phyloP scores from a whole-genome alignment of 2,888 invertebrate species.

The Hemithea aestivaria region DNA sequence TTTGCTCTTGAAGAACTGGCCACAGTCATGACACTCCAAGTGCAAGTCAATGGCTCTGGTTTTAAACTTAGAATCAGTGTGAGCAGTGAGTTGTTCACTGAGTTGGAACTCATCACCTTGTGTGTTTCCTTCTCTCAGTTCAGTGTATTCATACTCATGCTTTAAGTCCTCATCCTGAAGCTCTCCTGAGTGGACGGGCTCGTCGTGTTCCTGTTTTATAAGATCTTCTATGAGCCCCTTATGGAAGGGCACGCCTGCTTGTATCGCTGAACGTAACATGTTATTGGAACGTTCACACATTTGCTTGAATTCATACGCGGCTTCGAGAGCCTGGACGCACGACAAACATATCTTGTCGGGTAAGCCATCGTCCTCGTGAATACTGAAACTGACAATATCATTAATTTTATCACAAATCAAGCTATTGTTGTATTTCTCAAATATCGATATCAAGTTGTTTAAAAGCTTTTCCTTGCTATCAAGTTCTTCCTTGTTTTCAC shows the following conservation, averaged over 20 bases:
- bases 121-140: too few relatives aligned
- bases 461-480: not conserved
- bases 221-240: too few relatives aligned
- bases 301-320: conserved; percentile 51
- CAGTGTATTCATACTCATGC: too few relatives aligned
- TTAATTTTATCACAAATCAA: conserved; percentile 51
- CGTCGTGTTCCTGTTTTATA: too few relatives aligned
- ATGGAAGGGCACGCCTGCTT: not conserved
- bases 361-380: conserved; percentile 50
- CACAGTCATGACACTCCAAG: conserved; percentile 48
- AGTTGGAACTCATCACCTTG: too few relatives aligned
- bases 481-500: not conserved
- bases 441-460: conserved; percentile 46
- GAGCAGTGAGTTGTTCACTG: too few relatives aligned
- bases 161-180: too few relatives aligned
- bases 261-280: conserved; percentile 31
- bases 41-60: conserved; percentile 31
- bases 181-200: too few relatives aligned
- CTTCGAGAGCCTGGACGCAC: conserved; percentile 54
- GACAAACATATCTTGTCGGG: conserved; percentile 54
- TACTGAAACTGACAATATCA: conserved; percentile 47
- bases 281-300: conserved; percentile 54
- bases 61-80: too few relatives aligned
- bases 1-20: conserved; percentile 42
- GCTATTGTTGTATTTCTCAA: conserved; percentile 45